Conservation (phyloP, 2,888 invertebrate genomes). For the Drosophila nigritarsus region DNA sequence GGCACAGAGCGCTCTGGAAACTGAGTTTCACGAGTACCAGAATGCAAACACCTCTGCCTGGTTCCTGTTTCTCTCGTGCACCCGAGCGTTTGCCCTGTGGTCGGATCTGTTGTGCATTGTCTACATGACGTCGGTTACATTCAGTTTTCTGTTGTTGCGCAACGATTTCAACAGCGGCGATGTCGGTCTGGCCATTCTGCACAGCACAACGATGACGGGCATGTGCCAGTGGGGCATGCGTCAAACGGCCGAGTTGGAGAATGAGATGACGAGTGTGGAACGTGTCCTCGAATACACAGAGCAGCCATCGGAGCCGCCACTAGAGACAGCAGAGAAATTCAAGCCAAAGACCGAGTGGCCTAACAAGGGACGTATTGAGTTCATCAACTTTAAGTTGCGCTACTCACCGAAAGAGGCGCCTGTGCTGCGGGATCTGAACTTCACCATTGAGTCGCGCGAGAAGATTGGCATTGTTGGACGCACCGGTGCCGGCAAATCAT, state of each 20-base stretch:
- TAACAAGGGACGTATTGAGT: slow-evolving; percentile 88
- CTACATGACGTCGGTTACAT: slow-evolving; percentile 93
- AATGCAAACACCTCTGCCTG: slow-evolving; percentile 91
- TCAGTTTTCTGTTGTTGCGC: slow-evolving; percentile 91
- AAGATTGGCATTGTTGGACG: slow-evolving; percentile 94
- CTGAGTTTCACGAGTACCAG: slow-evolving; percentile 88
- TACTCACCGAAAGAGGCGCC: slow-evolving; percentile 90
- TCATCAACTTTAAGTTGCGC: slow-evolving; percentile 88
- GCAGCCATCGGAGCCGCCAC: slow-evolving; percentile 87
- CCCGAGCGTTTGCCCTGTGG: slow-evolving; percentile 96
- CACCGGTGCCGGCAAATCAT: slow-evolving; percentile 95
- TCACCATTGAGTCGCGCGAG: slow-evolving; percentile 86
- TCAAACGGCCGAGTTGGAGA: slow-evolving; percentile 93
- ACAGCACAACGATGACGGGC: slow-evolving; percentile 89
- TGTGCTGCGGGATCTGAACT: slow-evolving; percentile 90
- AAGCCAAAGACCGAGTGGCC: slow-evolving; percentile 89
- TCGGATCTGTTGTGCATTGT: slow-evolving; percentile 94
- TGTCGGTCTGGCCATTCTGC: slow-evolving; percentile 90
- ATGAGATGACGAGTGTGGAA: slow-evolving; percentile 94
- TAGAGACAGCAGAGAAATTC: slow-evolving; percentile 85
- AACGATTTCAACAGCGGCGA: slow-evolving; percentile 86
- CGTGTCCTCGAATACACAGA: slow-evolving; percentile 92
- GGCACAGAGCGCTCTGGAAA: slow-evolving; percentile 88
- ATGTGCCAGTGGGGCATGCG: slow-evolving; percentile 94
- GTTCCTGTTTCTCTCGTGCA: slow-evolving; percentile 93